Base-by-base conservation (phyloP, 2,888 invertebrate genomes). In the Drosophila rubida region DNA sequence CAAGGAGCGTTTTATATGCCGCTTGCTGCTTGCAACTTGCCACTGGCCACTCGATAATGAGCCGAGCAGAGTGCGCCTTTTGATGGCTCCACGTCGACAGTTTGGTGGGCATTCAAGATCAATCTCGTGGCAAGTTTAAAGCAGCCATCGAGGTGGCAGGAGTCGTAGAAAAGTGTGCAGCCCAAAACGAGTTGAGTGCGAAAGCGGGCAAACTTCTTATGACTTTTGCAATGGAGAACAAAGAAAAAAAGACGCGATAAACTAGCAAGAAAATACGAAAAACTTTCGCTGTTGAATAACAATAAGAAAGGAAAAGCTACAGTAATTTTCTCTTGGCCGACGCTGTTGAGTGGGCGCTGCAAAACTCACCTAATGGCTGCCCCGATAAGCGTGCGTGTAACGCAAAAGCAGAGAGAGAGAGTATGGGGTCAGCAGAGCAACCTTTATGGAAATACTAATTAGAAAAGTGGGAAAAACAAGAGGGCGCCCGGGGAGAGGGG, bases 131-230 rank as follows among this genome's bases (percentile, higher is more conserved):
- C 63, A 68, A 83, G 81, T 83, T 83, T 79, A 75, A 79, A 86
- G 59, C 69, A 49, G 41, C 53, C 59, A 81, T 79, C 81, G 84
- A 68, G 25, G 30, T 35, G 25, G n/a, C n/a, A 41, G 19, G 25
- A 48, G 16, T n/a, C n/a, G 53, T 46, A 13, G 35, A 16, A 42
- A 53, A 19, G 11, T 32, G 3, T 5, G 42, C 60, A 50, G 59
- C 27, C 45, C 30, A 63, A 75, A 75, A 70, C 75, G 77, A 75
- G 82, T 65, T 82, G 64, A 62, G 63, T 44, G 44, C 72, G 78
- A 86, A 83, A 68, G 68, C 81, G 71, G 81, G 79, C 70, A 81
- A 80, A 78, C 70, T 79, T 80, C 80, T 80, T 81, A 79, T 81
- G 87, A 79, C 84, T 84, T 83, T 74, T 68, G 39, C 25, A 22